A percentile compares a stretch with the other conserved stretches of the same genome.
These are phyloP conservation scores for Gerris lacustris DNA, from an alignment of 2,888 invertebrate species.

Conservation along the genomic window DNA sequence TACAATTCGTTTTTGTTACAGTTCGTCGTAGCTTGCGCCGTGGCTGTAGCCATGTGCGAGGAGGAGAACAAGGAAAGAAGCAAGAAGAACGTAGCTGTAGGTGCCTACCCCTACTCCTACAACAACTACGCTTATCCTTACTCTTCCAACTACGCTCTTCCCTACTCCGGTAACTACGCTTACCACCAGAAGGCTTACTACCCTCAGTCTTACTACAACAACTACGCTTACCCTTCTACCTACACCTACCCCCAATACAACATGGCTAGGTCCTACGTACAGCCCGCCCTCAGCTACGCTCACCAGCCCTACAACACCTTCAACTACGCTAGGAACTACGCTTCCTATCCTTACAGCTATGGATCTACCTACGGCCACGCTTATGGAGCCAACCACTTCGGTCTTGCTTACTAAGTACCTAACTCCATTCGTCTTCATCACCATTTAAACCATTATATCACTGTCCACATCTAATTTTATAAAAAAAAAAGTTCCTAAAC, in stretches of 20 bases:
- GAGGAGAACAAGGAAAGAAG: conserved; percentile 17
- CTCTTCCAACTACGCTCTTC: not conserved
- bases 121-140: conserved; percentile 12
- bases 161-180: conserved; percentile 11
- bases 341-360: not conserved
- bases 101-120: conserved; percentile 23
- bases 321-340: conserved; percentile 14
- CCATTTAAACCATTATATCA: too few species aligned
- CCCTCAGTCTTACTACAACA: conserved; percentile 5
- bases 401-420: conserved; percentile 19
- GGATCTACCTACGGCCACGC: conserved; percentile 20
- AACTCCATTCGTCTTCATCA: too few species aligned
- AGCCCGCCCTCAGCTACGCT: conserved; percentile 19
- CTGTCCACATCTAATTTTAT: too few species aligned
- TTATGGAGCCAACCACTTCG: conserved; percentile 29
- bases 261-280: conserved; percentile 20
- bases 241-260: conserved; percentile 16
- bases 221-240: conserved; percentile 15
- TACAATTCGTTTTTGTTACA: too few species aligned
- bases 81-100: conserved; percentile 24
- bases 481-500: too few species aligned
- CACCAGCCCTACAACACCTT: conserved; percentile 16
- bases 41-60: conserved; percentile 14
- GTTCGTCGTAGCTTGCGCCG: conserved; percentile 19
- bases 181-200: conserved; percentile 6